Conservation (phyloP, 2,113 vertebrate species). For the Glaucidium brasilianum region DNA sequence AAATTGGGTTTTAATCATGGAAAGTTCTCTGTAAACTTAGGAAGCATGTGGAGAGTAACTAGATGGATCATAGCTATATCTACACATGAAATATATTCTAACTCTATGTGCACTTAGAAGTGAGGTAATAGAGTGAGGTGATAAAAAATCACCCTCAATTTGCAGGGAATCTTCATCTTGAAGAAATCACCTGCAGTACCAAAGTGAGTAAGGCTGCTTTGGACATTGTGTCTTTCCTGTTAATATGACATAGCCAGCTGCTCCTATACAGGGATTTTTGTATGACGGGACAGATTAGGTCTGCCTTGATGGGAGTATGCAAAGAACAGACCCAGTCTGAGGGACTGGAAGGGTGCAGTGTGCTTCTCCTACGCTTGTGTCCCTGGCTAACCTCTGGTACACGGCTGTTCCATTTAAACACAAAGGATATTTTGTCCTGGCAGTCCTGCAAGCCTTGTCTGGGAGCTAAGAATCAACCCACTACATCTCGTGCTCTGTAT, state of each 20-base stretch:
- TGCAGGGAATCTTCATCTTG: not conserved
- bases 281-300: not conserved
- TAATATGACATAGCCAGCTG: not conserved
- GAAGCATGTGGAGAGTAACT: not conserved
- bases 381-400: not conserved
- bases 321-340: not conserved
- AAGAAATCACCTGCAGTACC: not conserved
- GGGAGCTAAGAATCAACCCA: not conserved
- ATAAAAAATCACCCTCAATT: not conserved
- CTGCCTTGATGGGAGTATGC: not conserved
- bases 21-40: not conserved
- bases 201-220: not conserved
- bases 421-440: not conserved
- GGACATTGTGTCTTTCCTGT: not conserved
- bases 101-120: not conserved
- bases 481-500: not conserved
- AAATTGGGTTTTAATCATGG: not conserved
- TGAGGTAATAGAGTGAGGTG: not conserved
- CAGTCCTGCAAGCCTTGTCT: not conserved
- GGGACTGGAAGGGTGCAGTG: not conserved
- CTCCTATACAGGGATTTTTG: not conserved
- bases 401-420: not conserved
- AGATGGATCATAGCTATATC: not conserved
- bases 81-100: not conserved
- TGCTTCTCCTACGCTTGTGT: not conserved